Base-by-base conservation (phyloP, 2,888 invertebrate genomes). In the Sipha maydis region DNA sequence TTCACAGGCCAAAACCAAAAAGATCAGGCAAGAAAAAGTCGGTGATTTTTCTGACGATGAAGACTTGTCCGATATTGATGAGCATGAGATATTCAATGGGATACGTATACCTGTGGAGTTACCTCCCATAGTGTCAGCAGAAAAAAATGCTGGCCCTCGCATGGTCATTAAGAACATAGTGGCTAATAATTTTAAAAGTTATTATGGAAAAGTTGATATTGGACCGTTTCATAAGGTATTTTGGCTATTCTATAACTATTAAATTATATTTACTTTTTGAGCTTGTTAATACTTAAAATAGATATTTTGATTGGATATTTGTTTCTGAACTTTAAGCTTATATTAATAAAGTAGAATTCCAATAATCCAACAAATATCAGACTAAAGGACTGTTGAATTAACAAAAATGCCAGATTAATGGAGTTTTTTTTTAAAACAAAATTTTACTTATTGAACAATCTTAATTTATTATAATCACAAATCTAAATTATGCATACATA, bases 161-260 rank as follows among this genome's bases (percentile, higher is more conserved):
- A 93, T 99, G 76, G 95, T 99, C 89, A 99, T 99, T 85, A 95
- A 95, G 1, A 95, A 96, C 90, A 99, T 99, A 90, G 95, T 95
- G 0, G 98, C 98, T 92, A 94, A 95, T 83, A 98, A 99, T 92
- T 99, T 99, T 92, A 99, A 99, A 92, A 99, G 99, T 91, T 99
- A 99, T 91, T 97, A 97, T 56, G 96, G 97, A 0, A 93, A 94
- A 71, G 95, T 96, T 91, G 92, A 93, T 3, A 93, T 99, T 84
- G 99, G 99, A 0, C 99, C 99, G 0, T 99, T 99, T 92, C 97
- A 99, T 92, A 97, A 98, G 94, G 98, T 97, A 93, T 91, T 11
- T 86, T 78, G 14, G 48, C 61, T 25, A 25, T 61, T 25, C 25
- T 0, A 61, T 61, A 25, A 4, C 21, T 7, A 61, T 25, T 61